phyloP scores from a whole-genome alignment of 2,113 vertebrate species.

The Cervus canadensis region DNA sequence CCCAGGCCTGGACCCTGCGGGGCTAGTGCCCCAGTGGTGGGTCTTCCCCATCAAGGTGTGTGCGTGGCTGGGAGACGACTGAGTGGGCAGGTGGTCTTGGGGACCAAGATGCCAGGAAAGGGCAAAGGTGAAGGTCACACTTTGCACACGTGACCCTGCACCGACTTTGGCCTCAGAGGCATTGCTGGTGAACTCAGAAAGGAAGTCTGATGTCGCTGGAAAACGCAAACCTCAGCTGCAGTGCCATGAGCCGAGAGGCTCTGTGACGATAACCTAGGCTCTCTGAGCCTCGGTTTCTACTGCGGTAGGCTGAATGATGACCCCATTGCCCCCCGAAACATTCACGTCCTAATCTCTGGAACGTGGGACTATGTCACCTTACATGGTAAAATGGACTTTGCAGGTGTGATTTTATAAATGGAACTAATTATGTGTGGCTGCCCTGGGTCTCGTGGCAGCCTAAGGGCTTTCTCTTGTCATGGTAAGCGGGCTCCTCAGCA shows the following conservation, averaged over 20 bases:
- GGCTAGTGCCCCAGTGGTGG: neutral
- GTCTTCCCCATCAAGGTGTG: neutral
- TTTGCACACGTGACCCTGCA: neutral
- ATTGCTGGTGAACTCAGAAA: neutral
- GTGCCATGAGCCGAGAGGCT: neutral
- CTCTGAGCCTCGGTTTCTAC: neutral
- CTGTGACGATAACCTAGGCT: neutral
- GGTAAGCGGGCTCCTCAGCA: neutral
- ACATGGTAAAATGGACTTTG: neutral
- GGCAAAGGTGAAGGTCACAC: neutral
- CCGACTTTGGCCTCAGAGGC: neutral
- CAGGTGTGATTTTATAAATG: neutral
- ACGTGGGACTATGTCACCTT: neutral
- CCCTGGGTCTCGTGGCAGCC: neutral
- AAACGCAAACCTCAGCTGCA: neutral
- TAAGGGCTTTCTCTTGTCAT: neutral
- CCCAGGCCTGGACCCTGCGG: neutral
- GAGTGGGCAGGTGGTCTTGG: neutral
- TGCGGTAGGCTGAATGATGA: neutral
- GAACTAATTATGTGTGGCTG: neutral
- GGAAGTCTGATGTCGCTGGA: neutral
- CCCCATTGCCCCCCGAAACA: rapidly evolving
- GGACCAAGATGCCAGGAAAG: neutral
- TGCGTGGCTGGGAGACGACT: neutral
- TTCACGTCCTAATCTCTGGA: neutral